A percentile compares a stretch with the other conserved stretches of the same genome.
These are phyloP conservation scores for Perodicticus potto DNA, from an alignment of 2,797 vertebrate species.

Conservation along the genomic window DNA sequence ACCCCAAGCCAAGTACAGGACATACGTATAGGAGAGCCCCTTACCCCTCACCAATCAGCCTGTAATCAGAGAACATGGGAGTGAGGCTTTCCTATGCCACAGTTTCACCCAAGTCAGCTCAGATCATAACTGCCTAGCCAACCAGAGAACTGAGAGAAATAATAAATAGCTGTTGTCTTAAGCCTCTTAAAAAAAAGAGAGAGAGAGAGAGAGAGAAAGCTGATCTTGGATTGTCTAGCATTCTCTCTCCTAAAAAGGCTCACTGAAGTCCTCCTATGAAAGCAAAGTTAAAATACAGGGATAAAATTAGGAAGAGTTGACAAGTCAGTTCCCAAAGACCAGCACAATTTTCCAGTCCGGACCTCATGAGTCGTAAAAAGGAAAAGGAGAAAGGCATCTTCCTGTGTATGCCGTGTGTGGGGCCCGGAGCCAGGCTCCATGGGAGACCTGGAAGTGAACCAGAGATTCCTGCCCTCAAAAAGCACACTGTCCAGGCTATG, in stretches of 20 bases:
- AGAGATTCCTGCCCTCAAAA: neutral
- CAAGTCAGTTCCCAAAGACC: neutral
- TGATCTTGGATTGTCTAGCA: neutral
- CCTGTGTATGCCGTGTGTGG: too few species aligned
- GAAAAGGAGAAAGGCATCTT: neutral
- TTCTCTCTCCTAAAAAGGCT: neutral
- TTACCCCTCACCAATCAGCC: neutral
- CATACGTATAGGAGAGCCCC: neutral
- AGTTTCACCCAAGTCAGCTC: neutral
- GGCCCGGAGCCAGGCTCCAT: neutral
- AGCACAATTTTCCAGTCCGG: neutral
- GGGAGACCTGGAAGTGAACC: neutral
- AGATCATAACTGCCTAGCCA: slow-evolving; percentile 10
- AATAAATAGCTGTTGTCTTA: slow-evolving; percentile 21
- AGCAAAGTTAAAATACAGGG: neutral
- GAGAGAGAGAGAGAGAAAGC: neutral
- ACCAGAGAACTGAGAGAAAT: neutral
- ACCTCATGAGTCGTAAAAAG: neutral
- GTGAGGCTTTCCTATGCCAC: neutral
- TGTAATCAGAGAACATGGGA: neutral
- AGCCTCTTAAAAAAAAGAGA: neutral
- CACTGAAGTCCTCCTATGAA: too few species aligned
- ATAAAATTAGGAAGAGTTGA: neutral
- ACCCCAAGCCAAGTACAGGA: neutral
- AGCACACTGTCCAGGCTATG: neutral